A percentile compares a stretch with the other conserved stretches of the same genome.
These are phyloP conservation scores for Fratercula arctica DNA, from an alignment of 2,797 vertebrate genomes.

Conservation along the genomic window DNA sequence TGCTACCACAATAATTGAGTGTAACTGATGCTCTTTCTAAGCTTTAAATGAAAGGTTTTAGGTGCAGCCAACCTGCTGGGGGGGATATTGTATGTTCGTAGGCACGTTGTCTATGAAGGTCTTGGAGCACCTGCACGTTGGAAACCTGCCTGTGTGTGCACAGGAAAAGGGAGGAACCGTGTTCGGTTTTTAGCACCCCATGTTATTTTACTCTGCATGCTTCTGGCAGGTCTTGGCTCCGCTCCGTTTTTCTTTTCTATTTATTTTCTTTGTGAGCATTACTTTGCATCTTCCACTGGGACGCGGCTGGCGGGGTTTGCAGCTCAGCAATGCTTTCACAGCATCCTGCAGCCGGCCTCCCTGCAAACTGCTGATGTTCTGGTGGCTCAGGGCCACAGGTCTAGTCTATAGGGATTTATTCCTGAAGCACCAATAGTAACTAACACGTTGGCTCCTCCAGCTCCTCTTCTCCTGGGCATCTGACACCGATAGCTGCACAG, in stretches of 20 bases:
- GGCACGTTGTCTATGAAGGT: background rate
- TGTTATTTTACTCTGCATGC: background rate
- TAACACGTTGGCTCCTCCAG: background rate
- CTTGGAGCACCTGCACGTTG: background rate
- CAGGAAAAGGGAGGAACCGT: background rate
- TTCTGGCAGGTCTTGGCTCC: background rate
- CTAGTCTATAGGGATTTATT: background rate
- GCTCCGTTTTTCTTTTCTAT: background rate
- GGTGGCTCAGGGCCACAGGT: background rate
- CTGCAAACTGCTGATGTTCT: background rate
- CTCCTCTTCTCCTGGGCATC: background rate
- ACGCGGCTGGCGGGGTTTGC: accelerated
- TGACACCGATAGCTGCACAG: background rate
- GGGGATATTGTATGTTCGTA: background rate
- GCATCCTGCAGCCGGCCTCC: background rate
- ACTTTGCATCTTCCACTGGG: background rate
- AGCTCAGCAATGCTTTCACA: background rate
- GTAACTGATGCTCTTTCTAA: background rate
- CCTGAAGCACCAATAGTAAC: background rate
- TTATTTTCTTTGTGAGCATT: background rate
- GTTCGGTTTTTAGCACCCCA: background rate
- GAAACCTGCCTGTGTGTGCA: background rate
- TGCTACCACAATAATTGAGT: accelerated
- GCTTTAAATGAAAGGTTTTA: background rate
- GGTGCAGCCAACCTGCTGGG: background rate